These are phyloP conservation scores for Xyrauchen texanus DNA, from an alignment of 2,113 vertebrate genomes.

Conservation along the genomic window DNA sequence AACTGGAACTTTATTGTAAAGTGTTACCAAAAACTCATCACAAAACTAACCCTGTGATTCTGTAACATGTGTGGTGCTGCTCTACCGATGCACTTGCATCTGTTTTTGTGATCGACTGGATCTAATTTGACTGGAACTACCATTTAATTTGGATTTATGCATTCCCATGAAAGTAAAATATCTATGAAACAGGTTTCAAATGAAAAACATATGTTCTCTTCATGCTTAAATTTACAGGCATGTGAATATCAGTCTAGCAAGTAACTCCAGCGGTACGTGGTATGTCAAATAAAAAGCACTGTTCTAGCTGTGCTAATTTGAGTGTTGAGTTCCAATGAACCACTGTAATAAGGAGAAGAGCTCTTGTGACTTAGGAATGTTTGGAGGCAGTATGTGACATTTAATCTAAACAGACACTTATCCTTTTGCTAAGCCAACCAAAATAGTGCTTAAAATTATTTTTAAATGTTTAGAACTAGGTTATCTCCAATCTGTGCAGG, in stretches of 20 bases:
- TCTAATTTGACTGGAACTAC: slow-evolving; percentile 52
- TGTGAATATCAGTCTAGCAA: slow-evolving; percentile 34
- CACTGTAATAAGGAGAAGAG: slow-evolving; percentile 1
- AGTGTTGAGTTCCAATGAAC: slow-evolving; percentile 38
- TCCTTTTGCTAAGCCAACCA: too few relatives aligned
- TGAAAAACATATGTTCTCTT: slow-evolving; percentile 67
- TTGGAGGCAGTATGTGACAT: neutral
- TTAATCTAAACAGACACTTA: too few relatives aligned
- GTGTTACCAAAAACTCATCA: too few relatives aligned
- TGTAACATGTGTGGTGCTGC: slow-evolving; percentile 22
- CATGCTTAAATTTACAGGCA: slow-evolving; percentile 10
- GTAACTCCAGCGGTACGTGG: neutral
- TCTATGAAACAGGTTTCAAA: slow-evolving; percentile 55
- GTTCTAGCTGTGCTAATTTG: slow-evolving; percentile 39
- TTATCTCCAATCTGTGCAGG: neutral
- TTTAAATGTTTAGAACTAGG: too few relatives aligned
- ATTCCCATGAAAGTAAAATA: slow-evolving; percentile 69
- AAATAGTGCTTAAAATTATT: too few relatives aligned
- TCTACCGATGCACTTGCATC: slow-evolving; percentile 48
- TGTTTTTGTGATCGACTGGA: slow-evolving; percentile 65
- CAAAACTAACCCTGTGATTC: neutral
- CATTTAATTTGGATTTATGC: slow-evolving; percentile 64
- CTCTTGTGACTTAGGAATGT: slow-evolving; percentile 12
- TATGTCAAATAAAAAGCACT: slow-evolving; percentile 37
- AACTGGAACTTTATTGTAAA: too few relatives aligned